Conservation (phyloP, 2,888 invertebrate species). For the Lasioglossum vierecki region DNA sequence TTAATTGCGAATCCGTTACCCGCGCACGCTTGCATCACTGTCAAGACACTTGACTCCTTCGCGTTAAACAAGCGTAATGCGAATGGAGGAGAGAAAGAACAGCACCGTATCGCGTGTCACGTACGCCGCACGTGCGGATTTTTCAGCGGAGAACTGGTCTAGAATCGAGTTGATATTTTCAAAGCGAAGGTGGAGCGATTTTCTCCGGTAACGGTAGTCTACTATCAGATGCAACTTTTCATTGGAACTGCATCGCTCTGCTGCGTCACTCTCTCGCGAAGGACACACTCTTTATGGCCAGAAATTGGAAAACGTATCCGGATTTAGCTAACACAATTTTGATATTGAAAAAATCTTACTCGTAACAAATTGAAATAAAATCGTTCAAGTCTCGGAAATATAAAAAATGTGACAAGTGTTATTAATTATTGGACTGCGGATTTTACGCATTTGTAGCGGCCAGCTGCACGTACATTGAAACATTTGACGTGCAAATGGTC, state of each 20-base stretch:
- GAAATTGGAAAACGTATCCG: background rate
- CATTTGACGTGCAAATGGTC: too few relatives aligned
- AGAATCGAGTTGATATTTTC: constrained; percentile 40
- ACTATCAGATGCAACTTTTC: background rate
- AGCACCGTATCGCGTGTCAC: constrained; percentile 44
- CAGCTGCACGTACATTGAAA: too few relatives aligned
- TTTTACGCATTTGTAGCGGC: too few relatives aligned
- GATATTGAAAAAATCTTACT: background rate
- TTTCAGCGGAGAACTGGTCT: constrained; percentile 46
- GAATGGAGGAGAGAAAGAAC: constrained; percentile 23
- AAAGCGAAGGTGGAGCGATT: constrained; percentile 13
- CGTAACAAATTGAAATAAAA: background rate
- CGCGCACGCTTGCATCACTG: constrained; percentile 37
- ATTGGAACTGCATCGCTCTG: background rate
- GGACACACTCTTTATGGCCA: background rate
- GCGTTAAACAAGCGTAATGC: constrained; percentile 40
- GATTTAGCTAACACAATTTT: background rate
- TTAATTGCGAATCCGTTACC: constrained; percentile 38
- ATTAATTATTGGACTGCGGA: too few relatives aligned
- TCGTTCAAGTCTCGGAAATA: too few relatives aligned
- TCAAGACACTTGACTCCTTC: constrained; percentile 41
- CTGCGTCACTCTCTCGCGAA: background rate
- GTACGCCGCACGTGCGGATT: constrained; percentile 45
- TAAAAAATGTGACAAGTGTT: too few relatives aligned
- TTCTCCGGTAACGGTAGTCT: background rate